Evolutionary conservation across 2,797 vertebrate genomes (phyloP).

Genomic region (Heliangelus exortis): DNA sequence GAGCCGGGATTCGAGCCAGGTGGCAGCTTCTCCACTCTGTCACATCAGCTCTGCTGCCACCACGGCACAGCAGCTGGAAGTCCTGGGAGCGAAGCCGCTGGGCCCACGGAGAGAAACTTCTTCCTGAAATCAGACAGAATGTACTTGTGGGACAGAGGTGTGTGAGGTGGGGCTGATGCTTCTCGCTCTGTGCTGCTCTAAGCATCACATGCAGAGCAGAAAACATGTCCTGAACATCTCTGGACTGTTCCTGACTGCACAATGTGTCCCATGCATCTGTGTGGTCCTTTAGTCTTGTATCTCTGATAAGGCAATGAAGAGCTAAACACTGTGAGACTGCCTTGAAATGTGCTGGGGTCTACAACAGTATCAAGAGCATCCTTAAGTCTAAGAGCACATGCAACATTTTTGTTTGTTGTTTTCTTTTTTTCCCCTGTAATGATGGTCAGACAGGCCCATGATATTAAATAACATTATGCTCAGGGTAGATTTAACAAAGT

Average conservation of each 20-base stretch:
- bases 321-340: not conserved
- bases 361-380: not conserved
- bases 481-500: not conserved
- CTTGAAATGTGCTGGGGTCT: not conserved
- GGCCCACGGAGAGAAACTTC: constrained; percentile 78
- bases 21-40: constrained; percentile 84
- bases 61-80: constrained; percentile 88
- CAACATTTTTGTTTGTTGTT: not conserved
- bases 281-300: not conserved
- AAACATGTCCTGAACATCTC: not conserved
- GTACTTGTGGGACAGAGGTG: not conserved
- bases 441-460: not conserved
- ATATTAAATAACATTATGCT: not conserved
- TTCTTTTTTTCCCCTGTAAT: not conserved
- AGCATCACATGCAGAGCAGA: not conserved
- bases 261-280: not conserved
- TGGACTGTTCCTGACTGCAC: not conserved
- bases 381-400: fast-evolving
- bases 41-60: constrained; percentile 81
- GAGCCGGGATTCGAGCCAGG: constrained; percentile 86
- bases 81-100: constrained; percentile 70
- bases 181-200: not conserved
- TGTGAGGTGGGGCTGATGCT: not conserved
- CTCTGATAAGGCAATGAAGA: not conserved
- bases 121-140: constrained; percentile 68